Percentiles rank a stretch among this genome's conserved stretches.
phyloP scores from a whole-genome alignment of 2,113 vertebrate genomes.

The Plecturocebus donacophilus region DNA sequence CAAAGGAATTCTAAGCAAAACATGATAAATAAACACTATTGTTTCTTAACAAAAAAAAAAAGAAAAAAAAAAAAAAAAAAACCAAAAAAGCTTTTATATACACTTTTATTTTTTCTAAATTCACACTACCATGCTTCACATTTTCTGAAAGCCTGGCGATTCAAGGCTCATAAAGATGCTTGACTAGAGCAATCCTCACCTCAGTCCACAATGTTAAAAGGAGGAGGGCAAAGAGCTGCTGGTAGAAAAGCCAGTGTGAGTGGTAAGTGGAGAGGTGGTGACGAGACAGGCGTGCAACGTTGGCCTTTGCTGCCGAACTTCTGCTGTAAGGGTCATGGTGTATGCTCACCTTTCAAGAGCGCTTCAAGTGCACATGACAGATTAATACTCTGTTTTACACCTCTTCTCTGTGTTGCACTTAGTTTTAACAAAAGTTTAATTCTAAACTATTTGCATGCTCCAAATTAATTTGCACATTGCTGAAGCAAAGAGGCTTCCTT shows the following conservation, averaged over 20 bases:
- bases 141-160: neutral
- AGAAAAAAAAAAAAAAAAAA: constrained; percentile 22
- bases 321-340: neutral
- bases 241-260: accelerated
- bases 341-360: neutral
- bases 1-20: constrained; percentile 59
- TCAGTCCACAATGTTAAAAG: neutral
- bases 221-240: neutral
- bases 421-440: neutral
- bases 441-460: neutral
- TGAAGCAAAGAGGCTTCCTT: no score
- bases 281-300: neutral
- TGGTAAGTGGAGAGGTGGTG: neutral
- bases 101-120: neutral
- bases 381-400: no score
- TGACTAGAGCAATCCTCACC: neutral
- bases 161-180: neutral
- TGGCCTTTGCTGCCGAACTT: neutral
- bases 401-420: neutral
- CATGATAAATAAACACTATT: constrained; percentile 71
- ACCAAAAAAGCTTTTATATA: neutral
- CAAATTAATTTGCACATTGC: neutral
- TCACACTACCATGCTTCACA: neutral
- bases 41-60: constrained; percentile 51
- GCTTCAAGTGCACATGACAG: neutral